Evolutionary conservation across 2,797 vertebrate species (phyloP), one percentile per base, ranked within the genome.

Genomic region (Cynopterus sphinx): DNA sequence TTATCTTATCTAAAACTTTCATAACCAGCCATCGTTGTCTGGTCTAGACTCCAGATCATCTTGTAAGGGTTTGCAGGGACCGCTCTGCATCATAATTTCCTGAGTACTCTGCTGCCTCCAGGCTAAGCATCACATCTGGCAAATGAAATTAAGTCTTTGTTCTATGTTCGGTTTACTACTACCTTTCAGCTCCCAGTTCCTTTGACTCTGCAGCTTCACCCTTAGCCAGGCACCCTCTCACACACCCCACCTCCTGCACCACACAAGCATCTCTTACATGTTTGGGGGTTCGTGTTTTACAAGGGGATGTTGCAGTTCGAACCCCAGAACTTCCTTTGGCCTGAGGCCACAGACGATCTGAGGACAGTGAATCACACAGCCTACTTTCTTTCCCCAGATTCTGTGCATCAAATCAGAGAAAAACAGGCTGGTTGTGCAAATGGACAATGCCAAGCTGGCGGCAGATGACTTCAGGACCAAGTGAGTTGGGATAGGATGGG

Each of bases 391-490:
- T 93, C 39, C 73, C 61, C 83, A 98, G 98, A 94, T 98, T 79
- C 83, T 97, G 87, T 26, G 95, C 49, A 97, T 97, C 51, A 98
- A 97, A 81, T 71, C 96, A 9, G 98, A 98, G 74, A 98, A 98
- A 0, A 53, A 97, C 94, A 95, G 97, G 91, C 94, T 98, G 81
- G 33, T 98, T 33, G 74, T 98, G 90, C 97, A 98, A 84, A 97
- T 97, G 6, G 98, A 98, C 81, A 98, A 97, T 0, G 96, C 97
- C 91, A 98, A 97, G 67, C 81, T 98, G 83, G 97, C 97, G 6
- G 94, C 97, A 0, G 98, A 98, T 0, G 98, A 98, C 78, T 98
- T 98, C 90, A 91, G 95, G 70, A 98, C 97, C 91, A 98, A 98
- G 98, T 98, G 87, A 98, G 97, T 91, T 2, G 73, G 61, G 49